Percentiles rank a stretch among this genome's conserved stretches.
Evolutionary conservation across 2,797 vertebrate species (phyloP).

Genomic region (Tragelaphus oryx): DNA sequence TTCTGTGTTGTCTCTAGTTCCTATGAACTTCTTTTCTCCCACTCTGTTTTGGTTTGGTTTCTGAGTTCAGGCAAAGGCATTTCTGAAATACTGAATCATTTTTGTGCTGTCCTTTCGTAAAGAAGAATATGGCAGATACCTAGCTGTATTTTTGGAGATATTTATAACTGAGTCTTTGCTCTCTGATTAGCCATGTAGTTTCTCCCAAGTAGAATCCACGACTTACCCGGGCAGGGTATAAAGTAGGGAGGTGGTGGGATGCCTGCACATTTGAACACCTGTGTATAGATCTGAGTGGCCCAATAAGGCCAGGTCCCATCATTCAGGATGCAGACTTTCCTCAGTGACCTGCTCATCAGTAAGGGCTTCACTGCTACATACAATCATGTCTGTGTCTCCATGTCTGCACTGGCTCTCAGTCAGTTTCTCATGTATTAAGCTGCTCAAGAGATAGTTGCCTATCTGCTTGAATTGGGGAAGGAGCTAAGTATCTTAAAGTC

Average conservation of each 20-base stretch:
- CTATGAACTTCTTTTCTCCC: background rate
- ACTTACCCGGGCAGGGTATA: background rate
- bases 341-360: background rate
- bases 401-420: background rate
- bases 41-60: background rate
- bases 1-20: background rate
- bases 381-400: background rate
- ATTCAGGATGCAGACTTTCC: background rate
- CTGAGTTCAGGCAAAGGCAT: background rate
- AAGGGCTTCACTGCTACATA: background rate
- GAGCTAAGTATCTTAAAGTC: background rate
- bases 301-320: background rate
- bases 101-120: background rate
- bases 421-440: background rate
- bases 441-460: background rate
- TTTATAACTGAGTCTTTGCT: background rate
- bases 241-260: background rate
- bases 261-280: background rate
- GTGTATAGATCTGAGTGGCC: background rate
- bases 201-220: background rate
- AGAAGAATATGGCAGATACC: background rate
- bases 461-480: background rate
- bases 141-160: background rate
- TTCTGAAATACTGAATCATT: background rate
- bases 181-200: background rate